Conservation (phyloP, 37 sponge, comb jelly and placozoan genomes). For the Spongilla lacustris region DNA sequence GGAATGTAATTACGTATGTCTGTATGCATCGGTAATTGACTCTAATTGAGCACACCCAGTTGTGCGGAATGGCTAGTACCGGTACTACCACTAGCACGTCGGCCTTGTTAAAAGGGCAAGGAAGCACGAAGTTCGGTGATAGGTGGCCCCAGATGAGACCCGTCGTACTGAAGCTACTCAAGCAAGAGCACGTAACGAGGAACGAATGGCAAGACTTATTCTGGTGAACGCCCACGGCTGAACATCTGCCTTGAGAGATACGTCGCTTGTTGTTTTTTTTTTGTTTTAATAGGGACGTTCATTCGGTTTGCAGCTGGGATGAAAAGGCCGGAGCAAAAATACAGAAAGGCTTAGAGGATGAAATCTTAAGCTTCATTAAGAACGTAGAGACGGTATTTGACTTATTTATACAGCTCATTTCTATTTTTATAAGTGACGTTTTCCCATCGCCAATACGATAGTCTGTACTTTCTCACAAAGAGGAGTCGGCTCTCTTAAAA, state of each 20-base stretch:
- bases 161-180: conserved; percentile 71
- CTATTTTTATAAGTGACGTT: not conserved
- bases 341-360: conserved; percentile 70
- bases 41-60: conserved; percentile 5
- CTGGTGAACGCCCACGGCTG: conserved; percentile 60
- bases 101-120: conserved; percentile 64
- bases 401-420: not conserved
- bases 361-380: conserved; percentile 60
- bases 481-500: conserved; percentile 81
- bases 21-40: not conserved
- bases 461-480: conserved; percentile 72
- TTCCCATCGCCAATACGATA: conserved; percentile 16
- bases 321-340: conserved; percentile 83
- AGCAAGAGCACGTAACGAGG: conserved; percentile 77
- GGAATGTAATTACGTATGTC: not conserved
- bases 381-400: conserved; percentile 55
- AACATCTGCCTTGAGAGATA: not conserved
- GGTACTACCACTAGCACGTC: not conserved
- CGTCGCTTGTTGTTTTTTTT: not conserved
- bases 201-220: conserved; percentile 89
- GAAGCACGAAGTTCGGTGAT: conserved; percentile 67
- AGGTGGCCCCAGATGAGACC: conserved; percentile 83
- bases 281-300: conserved; percentile 72
- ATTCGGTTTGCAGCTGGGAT: conserved; percentile 90
- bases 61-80: not conserved